phyloP scores from a whole-genome alignment of 30 jellyfish, hydroid and myxozoan genomes.

The Pelagia noctiluca region DNA sequence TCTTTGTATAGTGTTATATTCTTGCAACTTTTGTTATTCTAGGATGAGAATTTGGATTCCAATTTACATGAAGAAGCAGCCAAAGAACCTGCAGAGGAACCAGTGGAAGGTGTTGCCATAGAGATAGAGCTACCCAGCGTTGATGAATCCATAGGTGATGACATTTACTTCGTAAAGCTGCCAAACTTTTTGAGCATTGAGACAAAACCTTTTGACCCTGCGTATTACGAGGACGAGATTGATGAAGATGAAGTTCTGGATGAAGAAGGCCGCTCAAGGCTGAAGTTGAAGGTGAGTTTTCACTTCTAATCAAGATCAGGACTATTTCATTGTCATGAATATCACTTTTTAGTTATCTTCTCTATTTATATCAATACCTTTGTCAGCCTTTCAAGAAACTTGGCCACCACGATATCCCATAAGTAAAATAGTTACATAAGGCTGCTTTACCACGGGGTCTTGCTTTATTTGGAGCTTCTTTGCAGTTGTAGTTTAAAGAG shows the following conservation, averaged over 20 bases:
- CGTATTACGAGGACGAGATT: slow-evolving; percentile 85
- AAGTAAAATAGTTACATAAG: too few species aligned
- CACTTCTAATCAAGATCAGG: too few species aligned
- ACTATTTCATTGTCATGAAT: too few species aligned
- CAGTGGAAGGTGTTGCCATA: slow-evolving; percentile 83
- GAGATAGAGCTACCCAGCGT: slow-evolving; percentile 90
- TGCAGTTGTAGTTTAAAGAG: too few species aligned
- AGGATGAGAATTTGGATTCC: background rate
- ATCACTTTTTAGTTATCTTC: too few species aligned
- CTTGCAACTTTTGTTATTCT: background rate
- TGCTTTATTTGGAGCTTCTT: too few species aligned
- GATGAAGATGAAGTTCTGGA: slow-evolving; percentile 94
- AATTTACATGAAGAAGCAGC: slow-evolving; percentile 26
- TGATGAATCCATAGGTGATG: slow-evolving; percentile 82
- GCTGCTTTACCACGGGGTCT: too few species aligned
- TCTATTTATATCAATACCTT: too few species aligned
- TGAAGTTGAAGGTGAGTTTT: slow-evolving; percentile 94
- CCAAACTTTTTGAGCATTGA: slow-evolving; percentile 96
- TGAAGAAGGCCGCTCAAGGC: slow-evolving; percentile 97
- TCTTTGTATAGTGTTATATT: background rate
- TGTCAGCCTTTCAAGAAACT: too few species aligned
- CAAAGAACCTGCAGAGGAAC: slow-evolving; percentile 60
- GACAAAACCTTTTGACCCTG: slow-evolving; percentile 93
- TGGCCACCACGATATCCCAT: too few species aligned
- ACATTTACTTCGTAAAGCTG: slow-evolving; percentile 82